Evolutionary conservation across 2,113 vertebrate genomes (phyloP).

Genomic region (Muntiacus reevesi): DNA sequence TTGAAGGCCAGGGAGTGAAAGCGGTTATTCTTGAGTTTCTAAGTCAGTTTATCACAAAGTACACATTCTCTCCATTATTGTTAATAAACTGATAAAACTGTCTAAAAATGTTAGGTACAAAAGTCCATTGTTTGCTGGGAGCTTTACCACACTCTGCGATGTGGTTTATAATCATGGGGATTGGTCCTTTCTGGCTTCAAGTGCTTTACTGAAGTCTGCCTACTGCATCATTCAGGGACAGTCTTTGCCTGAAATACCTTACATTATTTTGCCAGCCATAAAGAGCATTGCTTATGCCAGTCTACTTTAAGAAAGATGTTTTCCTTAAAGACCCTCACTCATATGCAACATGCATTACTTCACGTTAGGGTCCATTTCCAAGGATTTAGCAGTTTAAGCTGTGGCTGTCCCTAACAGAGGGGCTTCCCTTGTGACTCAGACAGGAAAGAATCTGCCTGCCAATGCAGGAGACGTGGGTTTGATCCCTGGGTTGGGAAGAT

Average conservation of each 20-base stretch:
- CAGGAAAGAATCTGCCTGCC: neutral
- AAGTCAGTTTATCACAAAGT: neutral
- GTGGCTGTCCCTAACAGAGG: neutral
- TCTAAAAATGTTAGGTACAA: neutral
- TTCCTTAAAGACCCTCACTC: neutral
- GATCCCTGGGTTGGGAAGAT: neutral
- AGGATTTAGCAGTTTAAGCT: neutral
- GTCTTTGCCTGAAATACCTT: neutral
- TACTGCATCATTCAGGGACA: neutral
- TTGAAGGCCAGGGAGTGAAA: neutral
- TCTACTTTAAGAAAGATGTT: neutral
- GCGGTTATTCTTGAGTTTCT: neutral
- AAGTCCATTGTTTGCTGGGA: neutral
- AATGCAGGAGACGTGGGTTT: neutral
- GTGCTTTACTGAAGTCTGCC: neutral
- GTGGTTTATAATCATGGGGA: neutral
- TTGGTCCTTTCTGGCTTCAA: neutral
- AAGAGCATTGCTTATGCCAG: neutral
- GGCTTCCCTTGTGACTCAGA: neutral
- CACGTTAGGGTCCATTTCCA: neutral
- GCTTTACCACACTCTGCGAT: neutral
- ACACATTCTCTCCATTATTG: neutral
- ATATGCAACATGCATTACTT: fast-evolving
- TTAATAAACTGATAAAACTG: neutral
- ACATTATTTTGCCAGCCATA: too few species aligned